Evolutionary conservation across 2,888 invertebrate species (phyloP), one percentile per base, ranked within the genome.

Genomic region (Sarcophaga subvicina): DNA sequence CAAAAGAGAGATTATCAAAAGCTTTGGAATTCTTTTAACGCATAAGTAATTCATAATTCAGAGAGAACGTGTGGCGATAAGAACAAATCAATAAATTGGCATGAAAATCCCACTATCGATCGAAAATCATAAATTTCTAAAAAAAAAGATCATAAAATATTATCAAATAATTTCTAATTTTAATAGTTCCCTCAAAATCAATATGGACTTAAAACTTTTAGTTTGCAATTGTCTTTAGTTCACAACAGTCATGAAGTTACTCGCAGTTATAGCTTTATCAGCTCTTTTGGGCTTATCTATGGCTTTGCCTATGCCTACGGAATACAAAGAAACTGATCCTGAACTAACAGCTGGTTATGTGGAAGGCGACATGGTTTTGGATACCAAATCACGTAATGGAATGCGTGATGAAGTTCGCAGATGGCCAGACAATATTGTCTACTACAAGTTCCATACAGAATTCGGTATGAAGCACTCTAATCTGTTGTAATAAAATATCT

Each of bases 361-460:
- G 0, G 96, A 97, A 91, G 96, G 96, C 6, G 97, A 97, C 90
- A 96, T 97, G 88, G 92, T 96, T 25, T 94, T 96, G 88, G 95
- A 95, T 37, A n/a, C 59, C 0, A 89, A 88, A 6, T 92, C 77
- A 4, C 90, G 95, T 88, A 96, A 96, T 89, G 96, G 96, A 0
- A 89, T 96, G 1, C 93, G 93, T 14, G 94, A 95, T 1, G 94
- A 94, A 60, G 91, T 94, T 0, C 92, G 94, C 6, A 93, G 95
- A 11, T 97, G 96, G 97, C 94, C 95, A 0, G 93, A 95, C 25
- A 96, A 95, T 10, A 94, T 95, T 17, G 94, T 97, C 3, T 96
- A 96, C 14, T 97, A 96, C 90, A 93, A 94, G 88, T 95, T 97
- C 71, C 25, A 12, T 37, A 95, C 95, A 17, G 6, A 60, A 27